These are phyloP conservation scores for Thrips palmi DNA, from an alignment of 1,140 invertebrate species.

Conservation along the genomic window DNA sequence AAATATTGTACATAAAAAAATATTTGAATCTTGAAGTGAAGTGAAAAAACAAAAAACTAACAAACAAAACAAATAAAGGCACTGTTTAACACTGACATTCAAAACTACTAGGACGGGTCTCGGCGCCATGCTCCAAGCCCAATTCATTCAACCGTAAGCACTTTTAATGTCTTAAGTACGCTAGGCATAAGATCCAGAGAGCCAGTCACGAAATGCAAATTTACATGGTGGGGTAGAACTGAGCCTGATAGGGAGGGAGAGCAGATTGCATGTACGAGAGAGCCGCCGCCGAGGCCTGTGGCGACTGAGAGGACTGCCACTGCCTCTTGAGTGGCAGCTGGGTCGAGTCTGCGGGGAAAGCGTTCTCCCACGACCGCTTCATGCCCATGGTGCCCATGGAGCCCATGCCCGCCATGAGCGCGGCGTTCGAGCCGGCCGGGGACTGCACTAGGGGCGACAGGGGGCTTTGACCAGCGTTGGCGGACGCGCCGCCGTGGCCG, in stretches of 20 bases:
- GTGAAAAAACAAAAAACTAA: too few relatives aligned
- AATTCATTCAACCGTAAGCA: neutral
- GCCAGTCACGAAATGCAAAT: too few relatives aligned
- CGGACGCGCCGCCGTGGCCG: neutral
- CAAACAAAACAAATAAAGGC: constrained; percentile 2
- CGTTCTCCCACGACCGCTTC: constrained; percentile 15
- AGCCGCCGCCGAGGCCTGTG: constrained; percentile 2
- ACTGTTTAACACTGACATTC: neutral
- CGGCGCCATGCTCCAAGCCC: neutral
- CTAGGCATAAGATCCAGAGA: too few relatives aligned
- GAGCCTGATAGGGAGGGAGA: constrained; percentile 4
- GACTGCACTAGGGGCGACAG: neutral
- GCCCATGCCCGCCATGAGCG: neutral
- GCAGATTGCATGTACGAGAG: neutral
- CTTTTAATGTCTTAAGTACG: neutral
- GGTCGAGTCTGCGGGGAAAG: constrained; percentile 15
- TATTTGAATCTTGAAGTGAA: too few relatives aligned
- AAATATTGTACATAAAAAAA: too few relatives aligned
- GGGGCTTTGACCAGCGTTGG: constrained; percentile 2
- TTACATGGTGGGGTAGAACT: constrained; percentile 11
- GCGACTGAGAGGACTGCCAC: neutral
- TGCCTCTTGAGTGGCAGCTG: constrained; percentile 8
- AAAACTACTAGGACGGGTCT: neutral
- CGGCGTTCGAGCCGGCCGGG: neutral
- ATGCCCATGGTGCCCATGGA: constrained; percentile 5